Percentiles rank a stretch among this genome's conserved stretches.
Conservation (phyloP, 2,888 invertebrate genomes). For the Drosophila mettleri region DNA sequence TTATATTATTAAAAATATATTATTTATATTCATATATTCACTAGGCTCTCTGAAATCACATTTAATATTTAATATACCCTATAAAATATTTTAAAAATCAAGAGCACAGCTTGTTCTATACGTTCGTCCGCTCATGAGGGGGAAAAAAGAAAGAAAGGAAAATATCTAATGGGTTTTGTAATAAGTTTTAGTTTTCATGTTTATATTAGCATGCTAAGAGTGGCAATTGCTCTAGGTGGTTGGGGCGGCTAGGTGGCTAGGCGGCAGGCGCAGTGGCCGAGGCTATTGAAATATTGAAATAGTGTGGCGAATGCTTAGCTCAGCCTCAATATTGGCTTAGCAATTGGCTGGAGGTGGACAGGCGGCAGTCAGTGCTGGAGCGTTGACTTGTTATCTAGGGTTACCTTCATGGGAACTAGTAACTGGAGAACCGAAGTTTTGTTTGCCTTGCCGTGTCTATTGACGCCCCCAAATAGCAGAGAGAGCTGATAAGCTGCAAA, state of each 20-base stretch:
- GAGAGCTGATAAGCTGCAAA: constrained; percentile 48
- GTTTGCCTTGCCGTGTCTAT: constrained; percentile 43
- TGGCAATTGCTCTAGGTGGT: constrained; percentile 48
- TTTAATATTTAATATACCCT: constrained; percentile 6
- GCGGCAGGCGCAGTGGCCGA: constrained; percentile 9
- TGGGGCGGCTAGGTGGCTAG: too few relatives aligned
- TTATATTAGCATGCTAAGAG: constrained; percentile 78
- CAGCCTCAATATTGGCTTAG: constrained; percentile 59
- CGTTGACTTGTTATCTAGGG: constrained; percentile 45
- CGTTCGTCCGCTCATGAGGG: constrained; percentile 24
- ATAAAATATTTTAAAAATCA: neutral
- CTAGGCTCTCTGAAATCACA: neutral
- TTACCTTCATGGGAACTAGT: constrained; percentile 59
- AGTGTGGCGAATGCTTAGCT: constrained; percentile 13
- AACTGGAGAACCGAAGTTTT: constrained; percentile 13
- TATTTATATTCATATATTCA: too few relatives aligned
- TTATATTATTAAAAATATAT: neutral
- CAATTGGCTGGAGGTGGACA: constrained; percentile 21
- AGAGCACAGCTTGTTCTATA: constrained; percentile 22
- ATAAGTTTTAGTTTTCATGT: constrained; percentile 78
- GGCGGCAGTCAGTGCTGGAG: constrained; percentile 14
- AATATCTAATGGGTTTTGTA: constrained; percentile 71
- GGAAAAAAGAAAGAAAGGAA: constrained; percentile 35
- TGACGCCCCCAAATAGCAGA: constrained; percentile 50
- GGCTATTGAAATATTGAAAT: constrained; percentile 21